These are phyloP conservation scores for Apocrypta bakeri DNA, from an alignment of 1,140 invertebrate genomes.

Conservation along the genomic window DNA sequence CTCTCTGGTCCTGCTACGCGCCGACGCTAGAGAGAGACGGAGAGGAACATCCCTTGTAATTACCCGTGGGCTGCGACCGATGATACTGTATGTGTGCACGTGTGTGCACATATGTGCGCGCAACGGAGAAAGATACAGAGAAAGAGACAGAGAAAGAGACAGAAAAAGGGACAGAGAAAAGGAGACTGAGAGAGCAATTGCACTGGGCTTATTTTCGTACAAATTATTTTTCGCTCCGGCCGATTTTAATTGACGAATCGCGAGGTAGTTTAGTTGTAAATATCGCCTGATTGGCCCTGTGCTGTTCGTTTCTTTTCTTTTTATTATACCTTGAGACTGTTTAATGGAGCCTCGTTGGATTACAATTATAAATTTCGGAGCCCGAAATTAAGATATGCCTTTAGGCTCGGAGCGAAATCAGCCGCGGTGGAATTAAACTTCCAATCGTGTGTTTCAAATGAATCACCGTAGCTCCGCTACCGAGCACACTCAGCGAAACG, in stretches of 20 bases:
- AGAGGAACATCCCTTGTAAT: conserved; percentile 71
- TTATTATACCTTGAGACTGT: background rate
- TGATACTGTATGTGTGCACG: background rate
- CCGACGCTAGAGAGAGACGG: background rate
- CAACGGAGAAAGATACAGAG: background rate
- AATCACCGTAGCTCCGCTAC: too few species aligned
- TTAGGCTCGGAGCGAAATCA: too few species aligned
- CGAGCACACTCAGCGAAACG: too few species aligned
- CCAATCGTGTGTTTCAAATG: too few species aligned
- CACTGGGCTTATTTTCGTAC: conserved; percentile 60
- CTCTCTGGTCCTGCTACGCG: background rate
- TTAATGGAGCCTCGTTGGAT: background rate
- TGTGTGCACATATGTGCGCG: too few species aligned
- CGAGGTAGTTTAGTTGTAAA: conserved; percentile 35
- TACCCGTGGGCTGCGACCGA: conserved; percentile 61
- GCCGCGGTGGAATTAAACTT: too few species aligned
- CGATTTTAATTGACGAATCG: conserved; percentile 38
- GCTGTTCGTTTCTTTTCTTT: background rate
- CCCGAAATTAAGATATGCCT: background rate
- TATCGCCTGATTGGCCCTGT: background rate
- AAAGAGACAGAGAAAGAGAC: background rate
- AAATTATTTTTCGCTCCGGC: conserved; percentile 60
- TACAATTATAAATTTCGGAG: background rate
- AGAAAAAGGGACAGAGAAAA: conserved; percentile 1
- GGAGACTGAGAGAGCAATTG: too few species aligned